Evolutionary conservation across 2,797 vertebrate genomes (phyloP).

Genomic region (Acipenser ruthenus): DNA sequence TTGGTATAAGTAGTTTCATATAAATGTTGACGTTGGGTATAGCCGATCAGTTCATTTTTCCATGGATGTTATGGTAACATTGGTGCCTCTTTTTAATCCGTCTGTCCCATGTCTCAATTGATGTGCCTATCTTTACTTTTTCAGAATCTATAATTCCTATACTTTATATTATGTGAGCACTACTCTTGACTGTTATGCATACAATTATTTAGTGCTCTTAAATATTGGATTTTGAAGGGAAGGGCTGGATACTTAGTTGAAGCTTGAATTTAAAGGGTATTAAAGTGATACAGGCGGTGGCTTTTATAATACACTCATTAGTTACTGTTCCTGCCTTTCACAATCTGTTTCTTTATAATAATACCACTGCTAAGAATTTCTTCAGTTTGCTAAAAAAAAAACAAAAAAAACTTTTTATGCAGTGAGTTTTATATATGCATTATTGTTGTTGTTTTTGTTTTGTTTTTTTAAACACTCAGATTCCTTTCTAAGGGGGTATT

Average conservation of each 20-base stretch:
- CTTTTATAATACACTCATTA: slow-evolving; percentile 10
- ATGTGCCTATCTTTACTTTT: slow-evolving; percentile 54
- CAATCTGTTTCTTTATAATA: too few species aligned
- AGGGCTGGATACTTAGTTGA: slow-evolving; percentile 36
- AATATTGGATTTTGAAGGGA: slow-evolving; percentile 60
- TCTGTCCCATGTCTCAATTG: slow-evolving; percentile 44
- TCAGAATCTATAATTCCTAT: slow-evolving; percentile 21
- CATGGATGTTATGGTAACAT: slow-evolving; percentile 55
- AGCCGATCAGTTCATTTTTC: slow-evolving; percentile 58
- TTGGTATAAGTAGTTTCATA: slow-evolving; percentile 50
- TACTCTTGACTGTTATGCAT: slow-evolving; percentile 37
- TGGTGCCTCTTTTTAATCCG: slow-evolving; percentile 78
- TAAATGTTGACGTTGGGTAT: slow-evolving; percentile 13
- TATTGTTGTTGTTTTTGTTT: too few species aligned
- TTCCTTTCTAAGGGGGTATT: neutral
- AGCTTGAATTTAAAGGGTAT: slow-evolving; percentile 30
- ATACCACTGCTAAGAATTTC: too few species aligned
- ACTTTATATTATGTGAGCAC: slow-evolving; percentile 47
- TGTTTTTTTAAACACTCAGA: too few species aligned
- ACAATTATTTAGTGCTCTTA: slow-evolving; percentile 40
- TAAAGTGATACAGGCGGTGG: slow-evolving; percentile 19
- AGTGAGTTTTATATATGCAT: too few species aligned
- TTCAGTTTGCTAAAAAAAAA: too few species aligned
- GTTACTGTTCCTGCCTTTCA: too few species aligned
- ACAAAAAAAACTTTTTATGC: too few species aligned